Evolutionary conservation across 1,140 invertebrate species (phyloP).

Genomic region (Brachionus rotundiformis): DNA sequence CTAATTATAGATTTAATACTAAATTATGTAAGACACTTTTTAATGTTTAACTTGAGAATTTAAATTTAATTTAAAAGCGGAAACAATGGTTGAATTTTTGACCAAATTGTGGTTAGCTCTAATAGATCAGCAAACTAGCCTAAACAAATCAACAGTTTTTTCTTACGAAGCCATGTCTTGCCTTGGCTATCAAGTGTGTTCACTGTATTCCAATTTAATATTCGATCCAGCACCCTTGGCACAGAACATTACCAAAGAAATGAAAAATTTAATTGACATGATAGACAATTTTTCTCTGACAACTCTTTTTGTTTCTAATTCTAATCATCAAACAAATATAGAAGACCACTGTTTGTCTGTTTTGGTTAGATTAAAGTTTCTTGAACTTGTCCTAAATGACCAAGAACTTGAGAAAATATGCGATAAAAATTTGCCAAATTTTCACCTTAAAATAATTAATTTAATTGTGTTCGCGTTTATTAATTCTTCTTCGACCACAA

Average conservation of each 20-base stretch:
- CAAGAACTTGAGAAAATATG: background rate
- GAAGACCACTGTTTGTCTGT: conserved; percentile 21
- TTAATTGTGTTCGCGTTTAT: conserved; percentile 26
- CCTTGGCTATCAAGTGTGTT: background rate
- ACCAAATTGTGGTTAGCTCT: background rate
- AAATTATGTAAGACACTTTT: background rate
- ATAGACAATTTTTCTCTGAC: conserved; percentile 15
- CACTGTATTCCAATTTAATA: conserved; percentile 18
- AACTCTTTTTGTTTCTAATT: background rate
- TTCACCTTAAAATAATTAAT: conserved; percentile 15
- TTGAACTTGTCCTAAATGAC: conserved; percentile 7
- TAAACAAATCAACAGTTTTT: conserved; percentile 35
- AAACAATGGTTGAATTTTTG: background rate
- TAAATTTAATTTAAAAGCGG: conserved; percentile 23
- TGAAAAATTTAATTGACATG: conserved; percentile 21
- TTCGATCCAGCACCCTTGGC: background rate
- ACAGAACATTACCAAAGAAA: conserved; percentile 14
- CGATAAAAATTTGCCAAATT: conserved; percentile 16
- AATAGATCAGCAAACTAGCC: background rate
- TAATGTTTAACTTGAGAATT: background rate
- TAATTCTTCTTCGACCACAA: background rate
- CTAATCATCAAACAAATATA: conserved; percentile 18
- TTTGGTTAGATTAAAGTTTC: conserved; percentile 19
- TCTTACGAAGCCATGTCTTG: conserved; percentile 17
- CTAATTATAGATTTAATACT: background rate